Evolutionary conservation across 2,113 vertebrate species (phyloP), one percentile per base, ranked within the genome.

Genomic region (Thalassoma bifasciatum): DNA sequence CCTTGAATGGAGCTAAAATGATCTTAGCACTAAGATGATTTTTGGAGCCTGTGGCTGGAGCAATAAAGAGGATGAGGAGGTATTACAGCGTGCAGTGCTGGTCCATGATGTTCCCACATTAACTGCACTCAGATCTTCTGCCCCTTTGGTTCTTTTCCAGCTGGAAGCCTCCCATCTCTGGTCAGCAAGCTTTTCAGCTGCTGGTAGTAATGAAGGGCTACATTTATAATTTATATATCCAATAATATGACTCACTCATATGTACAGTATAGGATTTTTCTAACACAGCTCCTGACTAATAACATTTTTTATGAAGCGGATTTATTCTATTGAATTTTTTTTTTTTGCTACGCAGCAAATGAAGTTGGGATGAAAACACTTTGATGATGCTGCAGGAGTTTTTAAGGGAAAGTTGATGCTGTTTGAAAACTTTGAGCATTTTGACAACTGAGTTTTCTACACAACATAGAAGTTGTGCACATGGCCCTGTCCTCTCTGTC

Each of bases 31-130:
- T 66, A 68, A 37, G 46, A 69, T 4, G 14, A 54, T 60, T 77
- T 73, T 59, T 67, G n/a, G 56, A 70, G 23, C 46, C 51, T 1
- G 2, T 50, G 66, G 53, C 13, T 4, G 8, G 26, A 53, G 69
- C 58, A 62, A 72, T 79, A 81, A 82, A 80, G 70, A 73, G 77
- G 77, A 85, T 74, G 77, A 75, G 63, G 36, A 69, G 65, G 71
- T 71, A 57, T 85, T 85, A 85, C 37, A 66, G 52, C 16, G 17
- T 6, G 30, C 37, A 66, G 51, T 22, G 17, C 5, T 23, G 22
- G 44, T 51, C 40, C 51, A n/a, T 56, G 63, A 73, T 68, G 66
- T 74, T 60, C 16, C 62, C 65, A 64, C 14, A 0, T 8, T 67
- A 62, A 16, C 69, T 57, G 26, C 53, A 19, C n/a, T 54, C 21